phyloP scores from a whole-genome alignment of 2,888 invertebrate species.

The Eilema sororculum region DNA sequence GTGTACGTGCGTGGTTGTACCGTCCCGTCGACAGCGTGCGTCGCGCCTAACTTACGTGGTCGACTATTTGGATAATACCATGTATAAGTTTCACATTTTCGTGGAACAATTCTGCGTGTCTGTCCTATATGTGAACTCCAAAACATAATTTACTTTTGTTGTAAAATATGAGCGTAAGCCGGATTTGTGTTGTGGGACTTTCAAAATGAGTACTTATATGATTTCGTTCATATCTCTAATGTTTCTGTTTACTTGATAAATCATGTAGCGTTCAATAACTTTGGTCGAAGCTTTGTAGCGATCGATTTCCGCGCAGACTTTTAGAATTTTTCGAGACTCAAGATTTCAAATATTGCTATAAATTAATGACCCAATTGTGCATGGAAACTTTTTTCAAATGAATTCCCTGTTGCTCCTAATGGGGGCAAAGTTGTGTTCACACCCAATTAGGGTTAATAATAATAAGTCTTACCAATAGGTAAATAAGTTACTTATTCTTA shows the following conservation, averaged over 20 bases:
- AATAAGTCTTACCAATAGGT: no score
- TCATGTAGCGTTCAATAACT: no score
- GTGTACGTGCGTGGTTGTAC: conserved; percentile 67
- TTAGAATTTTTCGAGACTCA: no score
- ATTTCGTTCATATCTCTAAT: background rate
- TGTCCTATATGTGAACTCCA: conserved; percentile 15
- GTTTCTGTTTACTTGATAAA: background rate
- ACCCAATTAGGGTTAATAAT: no score
- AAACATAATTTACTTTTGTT: conserved; percentile 3
- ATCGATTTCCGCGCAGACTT: no score
- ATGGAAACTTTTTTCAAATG: no score
- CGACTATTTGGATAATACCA: conserved; percentile 28
- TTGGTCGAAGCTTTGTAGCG: no score
- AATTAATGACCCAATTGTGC: no score
- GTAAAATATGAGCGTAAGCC: background rate
- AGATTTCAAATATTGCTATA: no score
- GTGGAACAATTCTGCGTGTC: conserved; percentile 14
- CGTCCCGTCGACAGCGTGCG: conserved; percentile 46
- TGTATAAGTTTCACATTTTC: conserved; percentile 23
- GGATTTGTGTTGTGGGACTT: background rate
- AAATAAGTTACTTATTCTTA: no score
- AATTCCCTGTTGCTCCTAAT: no score
- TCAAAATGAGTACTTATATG: background rate
- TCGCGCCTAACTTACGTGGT: conserved; percentile 49
- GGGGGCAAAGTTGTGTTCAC: no score